Conservation (phyloP, 2,113 vertebrate genomes). For the Bostrychus sinensis region DNA sequence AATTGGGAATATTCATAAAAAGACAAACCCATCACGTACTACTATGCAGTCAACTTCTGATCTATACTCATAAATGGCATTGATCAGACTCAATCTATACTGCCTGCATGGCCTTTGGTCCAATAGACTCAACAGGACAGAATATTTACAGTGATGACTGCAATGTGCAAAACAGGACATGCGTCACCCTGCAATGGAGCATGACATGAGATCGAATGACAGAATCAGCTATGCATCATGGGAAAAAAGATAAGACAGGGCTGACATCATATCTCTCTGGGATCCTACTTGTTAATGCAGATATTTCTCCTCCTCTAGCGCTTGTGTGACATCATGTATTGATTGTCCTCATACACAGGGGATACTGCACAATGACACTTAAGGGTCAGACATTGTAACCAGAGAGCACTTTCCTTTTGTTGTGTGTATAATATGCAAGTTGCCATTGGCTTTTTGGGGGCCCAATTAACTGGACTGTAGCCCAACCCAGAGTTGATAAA, state of each 20-base stretch:
- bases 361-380: not conserved
- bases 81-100: conserved; percentile 20
- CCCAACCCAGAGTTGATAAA: not conserved
- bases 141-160: conserved; percentile 35
- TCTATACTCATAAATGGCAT: conserved; percentile 16
- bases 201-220: conserved; percentile 43
- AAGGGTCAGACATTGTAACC: not conserved
- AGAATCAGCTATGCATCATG: not conserved
- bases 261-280: conserved; percentile 8
- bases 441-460: not conserved
- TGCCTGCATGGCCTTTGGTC: conserved; percentile 15
- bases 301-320: not conserved
- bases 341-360: not conserved
- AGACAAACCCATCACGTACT: conserved; percentile 5
- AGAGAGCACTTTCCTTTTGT: not conserved
- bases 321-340: not conserved
- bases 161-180: conserved; percentile 20
- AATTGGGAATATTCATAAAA: not conserved
- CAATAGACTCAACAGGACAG: conserved; percentile 13
- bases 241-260: conserved; percentile 3
- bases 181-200: conserved; percentile 40
- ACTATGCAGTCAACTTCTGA: conserved; percentile 1
- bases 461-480: not conserved
- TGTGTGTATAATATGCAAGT: not conserved
- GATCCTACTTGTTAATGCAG: conserved; percentile 20